Conservation (phyloP, 2,888 invertebrate genomes). For the Trichogramma dendrolimi region DNA sequence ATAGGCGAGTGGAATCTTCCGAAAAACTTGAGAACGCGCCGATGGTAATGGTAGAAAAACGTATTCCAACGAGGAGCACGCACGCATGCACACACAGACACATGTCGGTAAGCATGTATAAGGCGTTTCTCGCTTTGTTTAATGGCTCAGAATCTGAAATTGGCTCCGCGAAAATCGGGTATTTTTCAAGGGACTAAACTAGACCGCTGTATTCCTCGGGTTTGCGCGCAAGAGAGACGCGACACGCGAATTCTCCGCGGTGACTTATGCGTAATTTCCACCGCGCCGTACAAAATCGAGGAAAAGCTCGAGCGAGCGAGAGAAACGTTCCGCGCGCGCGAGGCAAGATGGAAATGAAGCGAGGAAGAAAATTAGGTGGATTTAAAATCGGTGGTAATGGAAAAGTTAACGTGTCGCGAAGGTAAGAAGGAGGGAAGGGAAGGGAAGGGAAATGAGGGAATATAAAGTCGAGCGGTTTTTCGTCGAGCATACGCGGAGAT, state of each 20-base stretch:
- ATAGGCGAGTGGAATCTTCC: too few species aligned
- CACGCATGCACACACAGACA: neutral
- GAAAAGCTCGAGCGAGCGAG: neutral
- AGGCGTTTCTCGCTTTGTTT: conserved; percentile 31
- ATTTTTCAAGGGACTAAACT: conserved; percentile 25
- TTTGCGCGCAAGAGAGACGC: too few species aligned
- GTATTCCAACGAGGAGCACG: too few species aligned
- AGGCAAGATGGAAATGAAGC: conserved; percentile 14
- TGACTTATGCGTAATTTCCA: conserved; percentile 20
- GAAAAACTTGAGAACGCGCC: too few species aligned
- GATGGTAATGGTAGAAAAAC: neutral
- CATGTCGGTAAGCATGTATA: neutral
- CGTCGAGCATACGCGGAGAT: too few species aligned
- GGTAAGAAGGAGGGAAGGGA: neutral
- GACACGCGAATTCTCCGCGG: conserved; percentile 11
- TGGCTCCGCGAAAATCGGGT: conserved; percentile 28
- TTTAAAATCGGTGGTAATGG: conserved; percentile 14
- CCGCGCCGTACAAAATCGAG: neutral
- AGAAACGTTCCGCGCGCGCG: neutral
- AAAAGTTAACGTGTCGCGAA: neutral
- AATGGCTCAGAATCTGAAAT: conserved; percentile 42
- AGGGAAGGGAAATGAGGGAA: too few species aligned
- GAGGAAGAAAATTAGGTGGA: conserved; percentile 19
- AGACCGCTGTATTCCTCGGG: conserved; percentile 6
- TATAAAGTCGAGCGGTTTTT: too few species aligned